Evolutionary conservation across 2,888 invertebrate species (phyloP).

Genomic region (Scaptodrosophila latifasciaeformis): DNA sequence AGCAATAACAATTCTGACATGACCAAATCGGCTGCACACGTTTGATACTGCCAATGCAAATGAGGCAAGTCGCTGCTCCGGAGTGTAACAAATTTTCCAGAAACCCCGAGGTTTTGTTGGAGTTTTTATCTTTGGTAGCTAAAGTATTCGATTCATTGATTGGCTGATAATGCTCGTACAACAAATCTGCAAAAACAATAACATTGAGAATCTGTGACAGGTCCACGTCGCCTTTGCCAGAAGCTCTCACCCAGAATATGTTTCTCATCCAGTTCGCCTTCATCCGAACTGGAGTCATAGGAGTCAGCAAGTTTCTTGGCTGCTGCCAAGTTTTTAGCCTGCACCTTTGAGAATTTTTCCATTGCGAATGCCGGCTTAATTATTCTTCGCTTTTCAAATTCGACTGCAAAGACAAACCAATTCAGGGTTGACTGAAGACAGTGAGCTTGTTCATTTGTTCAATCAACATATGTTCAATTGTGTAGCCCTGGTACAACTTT

Average conservation of each 20-base stretch:
- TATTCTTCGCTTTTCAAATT: neutral
- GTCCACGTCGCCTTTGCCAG: too few relatives aligned
- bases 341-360: conserved; percentile 72
- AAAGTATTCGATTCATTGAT: conserved; percentile 3
- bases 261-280: conserved; percentile 76
- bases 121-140: conserved; percentile 8
- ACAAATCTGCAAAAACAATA: conserved; percentile 71
- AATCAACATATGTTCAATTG: too few relatives aligned
- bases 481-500: conserved; percentile 30
- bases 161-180: conserved; percentile 76
- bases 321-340: conserved; percentile 76
- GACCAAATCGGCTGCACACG: conserved; percentile 90
- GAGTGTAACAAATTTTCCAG: conserved; percentile 87
- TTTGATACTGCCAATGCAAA: conserved; percentile 92
- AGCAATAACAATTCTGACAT: conserved; percentile 87
- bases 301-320: conserved; percentile 76
- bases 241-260: conserved; percentile 76
- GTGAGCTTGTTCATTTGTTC: too few relatives aligned
- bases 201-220: neutral
- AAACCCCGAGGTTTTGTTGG: conserved; percentile 73
- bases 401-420: neutral
- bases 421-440: neutral
- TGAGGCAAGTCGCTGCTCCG: conserved; percentile 88
- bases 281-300: conserved; percentile 77
- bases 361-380: conserved; percentile 20